Evolutionary conservation across 2,888 invertebrate species (phyloP).

Genomic region (Eupithecia subumbrata): DNA sequence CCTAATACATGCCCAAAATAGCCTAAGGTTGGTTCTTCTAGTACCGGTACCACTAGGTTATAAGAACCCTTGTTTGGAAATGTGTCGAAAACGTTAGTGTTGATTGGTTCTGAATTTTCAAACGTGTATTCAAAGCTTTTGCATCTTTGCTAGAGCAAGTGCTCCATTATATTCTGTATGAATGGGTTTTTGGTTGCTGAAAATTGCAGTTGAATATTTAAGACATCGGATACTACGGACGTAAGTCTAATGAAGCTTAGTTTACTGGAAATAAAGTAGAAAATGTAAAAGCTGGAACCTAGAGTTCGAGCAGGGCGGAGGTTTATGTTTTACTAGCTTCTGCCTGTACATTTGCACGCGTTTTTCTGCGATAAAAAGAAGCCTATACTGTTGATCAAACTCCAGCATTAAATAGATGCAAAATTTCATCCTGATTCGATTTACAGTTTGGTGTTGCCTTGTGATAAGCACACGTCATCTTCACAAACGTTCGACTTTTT

Average conservation of each 20-base stretch:
- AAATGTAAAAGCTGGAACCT: neutral
- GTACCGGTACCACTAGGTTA: too few relatives aligned
- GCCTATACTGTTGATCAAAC: neutral
- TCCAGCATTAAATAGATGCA: neutral
- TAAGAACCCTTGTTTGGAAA: neutral
- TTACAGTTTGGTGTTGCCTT: too few relatives aligned
- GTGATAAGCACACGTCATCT: too few relatives aligned
- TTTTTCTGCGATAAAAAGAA: neutral
- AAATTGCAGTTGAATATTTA: constrained; percentile 67
- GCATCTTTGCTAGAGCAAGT: constrained; percentile 55
- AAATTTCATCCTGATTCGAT: neutral
- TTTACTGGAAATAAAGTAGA: neutral
- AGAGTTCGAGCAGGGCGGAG: neutral
- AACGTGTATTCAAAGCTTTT: constrained; percentile 33
- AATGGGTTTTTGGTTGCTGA: constrained; percentile 60
- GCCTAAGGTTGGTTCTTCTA: too few relatives aligned
- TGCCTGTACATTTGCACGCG: neutral
- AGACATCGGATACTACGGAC: constrained; percentile 47
- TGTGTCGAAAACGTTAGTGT: neutral
- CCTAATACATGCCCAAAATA: too few relatives aligned
- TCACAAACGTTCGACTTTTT: too few relatives aligned
- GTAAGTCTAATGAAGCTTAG: constrained; percentile 9
- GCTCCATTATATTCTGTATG: constrained; percentile 44
- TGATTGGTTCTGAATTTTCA: neutral
- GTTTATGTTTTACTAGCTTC: neutral